phyloP scores from a whole-genome alignment of 2,113 vertebrate species.

The Lethenteron reissneri region DNA sequence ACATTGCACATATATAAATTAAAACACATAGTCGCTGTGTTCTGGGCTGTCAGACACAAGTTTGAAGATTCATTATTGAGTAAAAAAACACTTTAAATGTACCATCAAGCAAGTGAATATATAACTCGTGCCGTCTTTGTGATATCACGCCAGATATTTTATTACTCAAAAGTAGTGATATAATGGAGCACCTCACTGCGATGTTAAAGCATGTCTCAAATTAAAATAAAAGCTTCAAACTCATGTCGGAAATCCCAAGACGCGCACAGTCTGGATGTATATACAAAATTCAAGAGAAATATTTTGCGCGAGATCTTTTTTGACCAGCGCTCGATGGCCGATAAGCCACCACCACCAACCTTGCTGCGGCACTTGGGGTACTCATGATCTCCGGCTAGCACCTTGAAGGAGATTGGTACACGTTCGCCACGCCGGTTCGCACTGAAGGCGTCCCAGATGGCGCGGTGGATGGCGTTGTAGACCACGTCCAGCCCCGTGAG shows the following conservation, averaged over 20 bases:
- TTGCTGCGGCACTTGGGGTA: conserved; percentile 91
- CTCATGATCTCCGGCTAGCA: conserved; percentile 80
- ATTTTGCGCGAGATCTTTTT: background rate
- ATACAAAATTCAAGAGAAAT: background rate
- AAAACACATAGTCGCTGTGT: no score
- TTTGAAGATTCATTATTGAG: no score
- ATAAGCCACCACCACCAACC: conserved; percentile 25
- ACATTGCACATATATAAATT: no score
- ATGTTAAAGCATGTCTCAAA: background rate
- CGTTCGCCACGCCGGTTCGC: conserved; percentile 76
- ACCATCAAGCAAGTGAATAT: no score
- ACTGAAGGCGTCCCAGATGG: conserved; percentile 94
- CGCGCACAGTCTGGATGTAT: no score
- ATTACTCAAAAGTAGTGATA: no score
- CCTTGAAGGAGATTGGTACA: conserved; percentile 91
- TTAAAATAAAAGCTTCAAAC: no score
- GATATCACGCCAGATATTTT: no score
- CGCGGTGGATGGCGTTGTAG: conserved; percentile 77
- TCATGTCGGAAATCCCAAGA: background rate
- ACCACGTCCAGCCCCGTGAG: conserved; percentile 76
- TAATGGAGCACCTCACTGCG: background rate
- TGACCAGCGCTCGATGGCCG: no score
- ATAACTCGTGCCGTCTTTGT: no score
- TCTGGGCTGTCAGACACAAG: no score
- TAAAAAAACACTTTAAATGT: no score